Evolutionary conservation across 1,140 invertebrate genomes (phyloP).

Genomic region (Papilio helenus): DNA sequence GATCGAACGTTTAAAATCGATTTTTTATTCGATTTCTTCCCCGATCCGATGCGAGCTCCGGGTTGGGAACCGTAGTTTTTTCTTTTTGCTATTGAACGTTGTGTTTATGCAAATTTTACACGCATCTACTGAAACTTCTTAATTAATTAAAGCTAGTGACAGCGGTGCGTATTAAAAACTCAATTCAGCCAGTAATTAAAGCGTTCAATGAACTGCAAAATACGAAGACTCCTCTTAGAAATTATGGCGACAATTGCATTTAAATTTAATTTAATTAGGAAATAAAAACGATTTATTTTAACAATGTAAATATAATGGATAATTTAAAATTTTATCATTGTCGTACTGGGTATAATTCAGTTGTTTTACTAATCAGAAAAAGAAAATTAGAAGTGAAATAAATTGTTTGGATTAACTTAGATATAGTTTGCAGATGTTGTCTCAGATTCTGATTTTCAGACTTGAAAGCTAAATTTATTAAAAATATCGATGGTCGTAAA

Average conservation of each 20-base stretch:
- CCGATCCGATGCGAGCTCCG: slow-evolving; percentile 65
- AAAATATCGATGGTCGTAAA: too few relatives aligned
- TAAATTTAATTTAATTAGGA: slow-evolving; percentile 7
- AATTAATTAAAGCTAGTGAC: slow-evolving; percentile 76
- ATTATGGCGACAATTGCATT: neutral
- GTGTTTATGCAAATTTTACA: slow-evolving; percentile 82
- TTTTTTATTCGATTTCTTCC: slow-evolving; percentile 78
- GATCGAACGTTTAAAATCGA: slow-evolving; percentile 82
- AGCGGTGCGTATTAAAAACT: slow-evolving; percentile 46
- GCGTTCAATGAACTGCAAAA: slow-evolving; percentile 22
- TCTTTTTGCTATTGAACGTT: slow-evolving; percentile 71
- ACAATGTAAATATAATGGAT: too few relatives aligned
- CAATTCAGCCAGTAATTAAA: slow-evolving; percentile 31
- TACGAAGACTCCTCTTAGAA: neutral
- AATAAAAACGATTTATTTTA: too few relatives aligned
- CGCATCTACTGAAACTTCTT: slow-evolving; percentile 79
- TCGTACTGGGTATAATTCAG: too few relatives aligned
- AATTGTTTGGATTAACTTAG: too few relatives aligned
- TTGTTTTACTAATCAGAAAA: too few relatives aligned
- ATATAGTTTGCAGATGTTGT: too few relatives aligned
- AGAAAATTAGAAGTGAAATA: too few relatives aligned
- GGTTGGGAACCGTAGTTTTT: slow-evolving; percentile 70
- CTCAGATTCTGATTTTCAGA: too few relatives aligned
- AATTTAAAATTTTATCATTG: neutral
- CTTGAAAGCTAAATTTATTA: too few relatives aligned